Evolutionary conservation across 2,113 vertebrate species (phyloP), one percentile per base, ranked within the genome.

Genomic region (human (Homo sapiens)): DNA sequence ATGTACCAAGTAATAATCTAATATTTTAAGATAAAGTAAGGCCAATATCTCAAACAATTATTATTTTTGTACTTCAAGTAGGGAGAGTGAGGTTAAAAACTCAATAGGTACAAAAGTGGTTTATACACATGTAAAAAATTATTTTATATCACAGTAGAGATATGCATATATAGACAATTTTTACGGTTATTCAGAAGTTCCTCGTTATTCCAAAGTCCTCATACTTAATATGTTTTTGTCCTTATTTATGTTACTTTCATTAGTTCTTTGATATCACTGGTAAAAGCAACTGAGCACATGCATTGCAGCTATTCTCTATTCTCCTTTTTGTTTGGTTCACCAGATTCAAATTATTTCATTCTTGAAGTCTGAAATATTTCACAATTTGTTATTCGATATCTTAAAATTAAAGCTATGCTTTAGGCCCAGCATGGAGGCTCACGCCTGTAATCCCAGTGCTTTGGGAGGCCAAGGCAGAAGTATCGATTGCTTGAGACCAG

Each of bases 371-470:
- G 18, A 25, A 87, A 96, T 18, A 55, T 40, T 76, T 88, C 68
- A 90, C 35, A 86, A 80, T 94, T 96, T 96, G 35, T 48, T 92
- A 93, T 91, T 80, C 23, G 40, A 55, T 70, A 89, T 66, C 43
- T 96, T 85, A 94, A 92, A 93, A 92, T 61, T 81, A 70, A 86
- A 90, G 84, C 78, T 80, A 14, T 78, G 59, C 27, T 30, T 14
- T 64, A 64, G 61, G 61, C 27, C 61, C 12, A 64, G 61, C 61
- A 64, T 13, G 27, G 61, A 64, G 27, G 27, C 61, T 30, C 27
- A 64, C 13, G 27, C 27, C 27, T 64, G 13, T 64, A 64, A 64
- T 64, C 61, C 27, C 61, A 64, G 30, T 6, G 5, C 61, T 64
- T 64, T 64, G 61, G 27, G 27, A 64, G 27, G 61, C 61, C 61